Base-by-base conservation (phyloP, 2,113 vertebrate genomes). In the Passer domesticus region DNA sequence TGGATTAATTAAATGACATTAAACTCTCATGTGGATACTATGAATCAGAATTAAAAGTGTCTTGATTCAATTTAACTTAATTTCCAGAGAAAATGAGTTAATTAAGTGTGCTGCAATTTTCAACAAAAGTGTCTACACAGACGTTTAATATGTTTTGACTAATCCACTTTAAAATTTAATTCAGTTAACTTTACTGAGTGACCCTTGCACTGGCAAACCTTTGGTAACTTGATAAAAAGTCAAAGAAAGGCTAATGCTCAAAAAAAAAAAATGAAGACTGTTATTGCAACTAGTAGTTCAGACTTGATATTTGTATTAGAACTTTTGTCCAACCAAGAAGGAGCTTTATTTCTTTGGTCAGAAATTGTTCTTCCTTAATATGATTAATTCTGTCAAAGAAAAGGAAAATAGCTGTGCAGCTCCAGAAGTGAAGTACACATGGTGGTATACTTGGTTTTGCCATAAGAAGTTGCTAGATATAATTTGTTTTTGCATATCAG, bases 1-100 rank as follows among this genome's bases (percentile, higher is more conserved):
- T 67, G 83, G 94, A 95, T 94, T 96, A 96, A 97, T 97, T 97
- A 96, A 95, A 83, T 93, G 88, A 80, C 89, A 89, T 90, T 86
- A 70, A 81, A 93, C 43, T 95, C 96, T 93, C 96, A 55, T 92
- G 94, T 93, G 96, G 79, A 92, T 96, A 93, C 55, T 67, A 70
- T 94, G 90, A 93, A 94, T 95, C 92, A 93, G 94, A 96, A 95
- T 92, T 97, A 92, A 93, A 94, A 94, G 59, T 86, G 92, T 94
- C 95, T 96, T 94, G 79, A 95, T 96, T 96, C 94, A 95, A 97
- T 97, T 95, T 95, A 93, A 90, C 63, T 88, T 90, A 93, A 97
- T 97, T 97, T 97, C 91, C 89, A 94, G 86, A 86, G 86, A 88
- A 97, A 95, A 95, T 97, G 50, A 94, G 76, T 78, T 94, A 95